Base-by-base conservation (phyloP, 2,888 invertebrate genomes). In the Agrotis segetum region DNA sequence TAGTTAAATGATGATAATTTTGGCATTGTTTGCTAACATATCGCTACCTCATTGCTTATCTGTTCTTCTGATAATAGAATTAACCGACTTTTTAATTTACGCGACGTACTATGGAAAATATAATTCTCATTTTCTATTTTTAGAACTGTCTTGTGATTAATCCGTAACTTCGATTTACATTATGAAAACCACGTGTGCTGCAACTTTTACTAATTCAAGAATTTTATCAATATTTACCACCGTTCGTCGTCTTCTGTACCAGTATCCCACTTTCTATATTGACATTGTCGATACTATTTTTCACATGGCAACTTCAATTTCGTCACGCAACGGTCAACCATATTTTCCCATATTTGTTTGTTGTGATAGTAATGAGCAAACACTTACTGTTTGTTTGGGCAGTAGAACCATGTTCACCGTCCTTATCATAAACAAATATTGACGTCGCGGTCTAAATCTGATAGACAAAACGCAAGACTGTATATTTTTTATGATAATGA, bases 341-440 rank as follows among this genome's bases (percentile, higher is more conserved):
- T 71, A 67, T 79, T 79, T 85, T 81, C 76, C 75, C 71, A 81
- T 84, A 77, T 82, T 86, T 85, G 71, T 82, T 85, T 85, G 71
- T 79, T 83, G 63, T 71, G 69, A 81, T 82, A 82, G 71, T 77
- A 66, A 73, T 70, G 73, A 70, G 69, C 77, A 81, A 81, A 82
- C 71, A 79, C 52, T 55, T 58, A 24, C 16, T 82, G 69, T 83
- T 84, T 81, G 74, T 74, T 80, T 76, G 64, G 77, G 61, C 69
- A 73, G 74, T 71, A 74, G 60, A 74, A 50, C 67, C 49, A 59
- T 62, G 58, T 68, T 72, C 53, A 72, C 50, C 40, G 55, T 64
- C 63, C 78, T 82, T 88, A 87, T 88, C 86, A 81, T 80, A 79
- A 19, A 49, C 79, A 88, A 88, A 88, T 84, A 87, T 62, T 61